Evolutionary conservation across 2,113 vertebrate genomes (phyloP).

Genomic region (human (Homo sapiens)): GRCh38 chr13:97847001-97847500

Average conservation of each 20-base stretch:
- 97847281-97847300: neutral
- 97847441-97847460: slow-evolving; percentile 62
- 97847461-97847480: slow-evolving; percentile 21
- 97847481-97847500: slow-evolving; percentile 37
- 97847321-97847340: slow-evolving; percentile 40
- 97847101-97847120: neutral
- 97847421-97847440: slow-evolving; percentile 71
- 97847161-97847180: neutral
- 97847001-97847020: neutral
- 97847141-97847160: slow-evolving; percentile 5
- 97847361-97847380: slow-evolving; percentile 69
- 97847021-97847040: neutral
- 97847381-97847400: slow-evolving; percentile 62
- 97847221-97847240: slow-evolving; percentile 10
- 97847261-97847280: slow-evolving; percentile 43
- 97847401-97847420: slow-evolving; percentile 70
- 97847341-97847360: slow-evolving; percentile 41
- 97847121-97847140: slow-evolving; percentile 3
- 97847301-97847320: slow-evolving; percentile 38
- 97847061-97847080: neutral
- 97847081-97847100: neutral
- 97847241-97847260: slow-evolving; percentile 14
- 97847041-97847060: neutral
- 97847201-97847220: neutral
- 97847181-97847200: neutral